These are phyloP conservation scores for Spicauda simplicius DNA, from an alignment of 2,888 invertebrate species.

Conservation along the genomic window DNA sequence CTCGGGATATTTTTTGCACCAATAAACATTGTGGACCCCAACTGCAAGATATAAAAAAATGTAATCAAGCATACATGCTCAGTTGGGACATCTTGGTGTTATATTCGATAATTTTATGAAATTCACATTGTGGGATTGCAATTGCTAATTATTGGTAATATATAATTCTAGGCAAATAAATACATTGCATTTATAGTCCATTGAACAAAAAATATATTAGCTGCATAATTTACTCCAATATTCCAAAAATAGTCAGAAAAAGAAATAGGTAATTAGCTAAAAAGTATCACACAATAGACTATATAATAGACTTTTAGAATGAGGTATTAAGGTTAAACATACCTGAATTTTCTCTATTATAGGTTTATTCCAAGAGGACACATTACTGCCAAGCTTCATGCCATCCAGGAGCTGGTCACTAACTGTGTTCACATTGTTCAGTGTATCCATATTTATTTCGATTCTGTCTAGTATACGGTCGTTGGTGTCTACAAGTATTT, in stretches of 20 bases:
- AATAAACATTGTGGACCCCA: slow-evolving; percentile 82
- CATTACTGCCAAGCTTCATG: slow-evolving; percentile 22
- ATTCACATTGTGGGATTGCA: not conserved
- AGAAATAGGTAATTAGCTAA: not conserved
- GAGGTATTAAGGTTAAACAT: not conserved
- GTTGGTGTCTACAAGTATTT: slow-evolving; percentile 92
- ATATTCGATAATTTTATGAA: not conserved
- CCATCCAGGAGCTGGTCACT: not conserved
- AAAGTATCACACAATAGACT: too few species aligned
- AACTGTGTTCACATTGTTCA: slow-evolving; percentile 55
- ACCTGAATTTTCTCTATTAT: slow-evolving; percentile 69
- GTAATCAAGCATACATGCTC: not conserved
- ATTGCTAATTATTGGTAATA: too few species aligned
- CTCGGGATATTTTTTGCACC: slow-evolving; percentile 90
- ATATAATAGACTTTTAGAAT: not conserved
- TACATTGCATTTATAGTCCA: too few species aligned
- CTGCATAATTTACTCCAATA: too few species aligned
- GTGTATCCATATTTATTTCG: slow-evolving; percentile 89
- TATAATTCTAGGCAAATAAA: too few species aligned
- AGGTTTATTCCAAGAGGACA: slow-evolving; percentile 56
- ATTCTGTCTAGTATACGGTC: slow-evolving; percentile 93
- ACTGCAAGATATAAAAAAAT: slow-evolving; percentile 45
- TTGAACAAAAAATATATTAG: too few species aligned
- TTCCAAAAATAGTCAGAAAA: too few species aligned
- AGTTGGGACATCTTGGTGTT: not conserved